Evolutionary conservation across 2,888 invertebrate genomes (phyloP).

Genomic region (Sclerodermus sp.): DNA sequence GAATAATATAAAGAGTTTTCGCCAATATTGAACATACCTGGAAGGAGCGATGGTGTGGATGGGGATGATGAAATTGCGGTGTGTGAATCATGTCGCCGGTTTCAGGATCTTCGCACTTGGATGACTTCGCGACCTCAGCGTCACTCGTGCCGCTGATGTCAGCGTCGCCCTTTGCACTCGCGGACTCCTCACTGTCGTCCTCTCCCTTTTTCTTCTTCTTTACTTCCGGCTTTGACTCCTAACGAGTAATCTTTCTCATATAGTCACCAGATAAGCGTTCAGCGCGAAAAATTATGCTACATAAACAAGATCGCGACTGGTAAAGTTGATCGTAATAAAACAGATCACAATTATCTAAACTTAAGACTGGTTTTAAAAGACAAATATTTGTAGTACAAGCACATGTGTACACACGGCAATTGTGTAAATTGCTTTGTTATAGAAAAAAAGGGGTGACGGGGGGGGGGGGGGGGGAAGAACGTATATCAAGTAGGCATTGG

Average conservation of each 20-base stretch:
- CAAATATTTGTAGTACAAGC: too few species aligned
- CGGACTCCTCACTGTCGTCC: conserved; percentile 25
- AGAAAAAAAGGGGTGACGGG: too few species aligned
- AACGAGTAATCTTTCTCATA: conserved; percentile 5
- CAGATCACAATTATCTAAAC: too few species aligned
- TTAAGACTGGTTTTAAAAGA: too few species aligned
- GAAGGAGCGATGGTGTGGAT: conserved; percentile 68
- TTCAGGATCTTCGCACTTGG: conserved; percentile 59
- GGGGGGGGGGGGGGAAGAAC: too few species aligned
- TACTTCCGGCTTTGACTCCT: conserved; percentile 35
- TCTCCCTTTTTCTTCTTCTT: conserved; percentile 26
- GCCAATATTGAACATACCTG: conserved; percentile 65
- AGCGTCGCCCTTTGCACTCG: conserved; percentile 36
- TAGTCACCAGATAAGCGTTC: too few species aligned
- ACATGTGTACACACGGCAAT: too few species aligned
- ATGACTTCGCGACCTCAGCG: conserved; percentile 39
- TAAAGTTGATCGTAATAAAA: too few species aligned
- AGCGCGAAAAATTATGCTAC: neutral
- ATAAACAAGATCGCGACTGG: neutral
- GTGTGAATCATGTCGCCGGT: conserved; percentile 68
- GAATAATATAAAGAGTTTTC: too few species aligned
- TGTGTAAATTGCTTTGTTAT: neutral
- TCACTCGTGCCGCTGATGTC: conserved; percentile 40
- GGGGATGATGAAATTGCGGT: conserved; percentile 65
- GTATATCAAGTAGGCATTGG: too few species aligned